Percentiles rank a stretch among this genome's conserved stretches.
Conservation (phyloP, 2,888 invertebrate genomes). For the Caenorhabditis plicata region DNA sequence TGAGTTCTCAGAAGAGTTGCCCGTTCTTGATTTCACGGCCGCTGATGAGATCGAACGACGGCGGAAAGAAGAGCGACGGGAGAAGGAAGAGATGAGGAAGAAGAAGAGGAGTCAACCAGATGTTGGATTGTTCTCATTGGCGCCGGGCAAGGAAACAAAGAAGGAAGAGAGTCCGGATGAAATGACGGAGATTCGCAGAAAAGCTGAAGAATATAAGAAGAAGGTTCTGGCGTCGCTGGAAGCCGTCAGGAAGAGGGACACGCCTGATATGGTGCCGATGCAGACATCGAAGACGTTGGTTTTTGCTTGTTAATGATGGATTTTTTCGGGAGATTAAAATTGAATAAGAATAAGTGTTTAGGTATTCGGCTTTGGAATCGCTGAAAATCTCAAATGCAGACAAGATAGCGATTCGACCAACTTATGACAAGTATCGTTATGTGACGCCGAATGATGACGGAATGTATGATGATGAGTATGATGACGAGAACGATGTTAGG, state of each 20-base stretch:
- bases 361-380: slow-evolving; percentile 28
- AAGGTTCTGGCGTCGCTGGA: slow-evolving; percentile 13
- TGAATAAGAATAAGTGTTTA: too few relatives aligned
- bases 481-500: slow-evolving; percentile 51
- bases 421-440: slow-evolving; percentile 46
- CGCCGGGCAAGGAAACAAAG: slow-evolving; percentile 1
- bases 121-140: slow-evolving; percentile 1
- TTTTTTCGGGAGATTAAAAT: background rate
- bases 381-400: slow-evolving; percentile 32
- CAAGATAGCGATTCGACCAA: slow-evolving; percentile 43
- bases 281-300: slow-evolving; percentile 29
- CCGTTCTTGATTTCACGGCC: slow-evolving; percentile 25
- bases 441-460: slow-evolving; percentile 40
- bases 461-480: slow-evolving; percentile 54
- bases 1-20: slow-evolving; percentile 9
- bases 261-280: slow-evolving; percentile 36
- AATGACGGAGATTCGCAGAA: slow-evolving; percentile 10
- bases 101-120: too few relatives aligned
- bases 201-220: slow-evolving; percentile 14
- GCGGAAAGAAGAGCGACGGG: background rate
- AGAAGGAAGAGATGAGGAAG: too few relatives aligned
- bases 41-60: slow-evolving; percentile 19
- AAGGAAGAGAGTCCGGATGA: slow-evolving; percentile 6
- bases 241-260: slow-evolving; percentile 14
- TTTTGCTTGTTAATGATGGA: too few relatives aligned